Conservation (phyloP, 2,113 vertebrate species). For the Gopherus evgoodei region DNA sequence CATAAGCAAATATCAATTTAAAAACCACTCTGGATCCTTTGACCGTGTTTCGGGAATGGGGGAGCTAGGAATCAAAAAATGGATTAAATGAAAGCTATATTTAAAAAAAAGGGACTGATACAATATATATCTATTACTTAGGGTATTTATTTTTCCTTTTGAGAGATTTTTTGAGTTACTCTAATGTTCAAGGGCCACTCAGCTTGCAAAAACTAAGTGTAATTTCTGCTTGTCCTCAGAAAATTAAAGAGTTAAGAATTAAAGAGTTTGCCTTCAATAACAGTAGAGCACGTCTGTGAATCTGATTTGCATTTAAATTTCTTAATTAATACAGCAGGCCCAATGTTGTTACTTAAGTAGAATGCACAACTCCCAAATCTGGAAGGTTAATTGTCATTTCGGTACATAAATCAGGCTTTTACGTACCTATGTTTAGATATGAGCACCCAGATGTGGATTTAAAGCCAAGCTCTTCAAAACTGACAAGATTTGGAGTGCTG, state of each 20-base stretch:
- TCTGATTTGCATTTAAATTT: conserved; percentile 13
- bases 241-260: neutral
- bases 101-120: neutral
- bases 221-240: neutral
- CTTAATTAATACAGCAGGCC: neutral
- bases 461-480: neutral
- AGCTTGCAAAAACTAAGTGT: neutral
- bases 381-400: conserved; percentile 23
- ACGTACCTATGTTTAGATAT: neutral
- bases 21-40: conserved; percentile 18
- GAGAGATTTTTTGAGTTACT: neutral
- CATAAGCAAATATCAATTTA: conserved; percentile 15
- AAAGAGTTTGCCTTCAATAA: neutral
- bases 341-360: conserved; percentile 47
- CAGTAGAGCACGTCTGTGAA: neutral
- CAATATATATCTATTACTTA: conserved; percentile 12
- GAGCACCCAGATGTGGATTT: neutral
- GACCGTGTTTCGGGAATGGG: neutral
- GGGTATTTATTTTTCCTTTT: conserved; percentile 6
- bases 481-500: neutral
- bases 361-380: neutral
- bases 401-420: neutral
- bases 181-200: neutral
- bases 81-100: conserved; percentile 28
- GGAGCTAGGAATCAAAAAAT: conserved; percentile 15